Base-by-base conservation (phyloP, 2,797 vertebrate species). In the Sebastes flavidus region DNA sequence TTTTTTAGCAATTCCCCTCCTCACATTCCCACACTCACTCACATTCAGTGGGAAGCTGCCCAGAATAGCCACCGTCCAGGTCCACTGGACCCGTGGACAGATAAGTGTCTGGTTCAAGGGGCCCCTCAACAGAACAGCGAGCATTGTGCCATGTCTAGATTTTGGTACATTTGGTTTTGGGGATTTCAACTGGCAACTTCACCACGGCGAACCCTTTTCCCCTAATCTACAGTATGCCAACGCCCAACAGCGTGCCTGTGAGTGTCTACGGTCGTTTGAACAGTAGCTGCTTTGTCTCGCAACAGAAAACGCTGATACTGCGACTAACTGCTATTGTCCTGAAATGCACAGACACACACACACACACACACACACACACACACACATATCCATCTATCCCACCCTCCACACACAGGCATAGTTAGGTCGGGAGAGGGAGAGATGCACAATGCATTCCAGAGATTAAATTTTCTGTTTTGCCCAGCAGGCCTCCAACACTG, bases 391-490 rank as follows among this genome's bases (percentile, higher is more conserved):
- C 62, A 72, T 82, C 87, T 34, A 68, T 87, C 82, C 66, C 52
- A 88, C 85, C 77, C 67, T 88, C 76, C 69, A 77, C 82, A 90
- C 78, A 74, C 78, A 85, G 88, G 87, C 91, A 92, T 91, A 89
- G 92, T 86, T 87, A 80, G 88, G 84, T 84, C 3, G 80, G 0
- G 69, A 89, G 86, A 93, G 87, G 81, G 81, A 91, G 86, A 86
- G 89, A 91, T 91, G 84, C 89, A 92, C 91, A 91, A 94, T 93
- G 91, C 92, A 94, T 94, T 94, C 92, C 94, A 92, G 92, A 92
- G 92, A 94, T 94, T 88, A 91, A 54, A 89, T 87, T 90, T 90
- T 92, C 73, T 87, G 82, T 94, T 90, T 90, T 88, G 88, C 65
- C 81, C 79, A 86, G 78, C 83, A 81, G 78, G 54, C 75, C 42